Conservation (phyloP, 2,888 invertebrate genomes). For the Monochamus alternatus region DNA sequence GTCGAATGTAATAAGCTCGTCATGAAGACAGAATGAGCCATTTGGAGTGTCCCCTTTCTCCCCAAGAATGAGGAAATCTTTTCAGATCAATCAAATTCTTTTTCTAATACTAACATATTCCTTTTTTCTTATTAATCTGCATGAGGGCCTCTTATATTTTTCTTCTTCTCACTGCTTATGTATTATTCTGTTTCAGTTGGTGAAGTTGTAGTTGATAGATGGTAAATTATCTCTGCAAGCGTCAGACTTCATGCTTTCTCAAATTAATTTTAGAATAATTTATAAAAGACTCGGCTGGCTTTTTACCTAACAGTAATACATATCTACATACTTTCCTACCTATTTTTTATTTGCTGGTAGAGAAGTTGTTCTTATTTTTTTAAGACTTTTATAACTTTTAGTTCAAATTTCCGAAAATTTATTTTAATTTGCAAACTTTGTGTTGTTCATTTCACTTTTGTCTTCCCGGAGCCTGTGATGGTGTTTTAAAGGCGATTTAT, state of each 20-base stretch:
- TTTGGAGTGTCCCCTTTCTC: constrained; percentile 53
- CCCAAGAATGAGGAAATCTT: constrained; percentile 41
- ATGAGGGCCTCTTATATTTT: background rate
- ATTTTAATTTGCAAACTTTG: constrained; percentile 43
- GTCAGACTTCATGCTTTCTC: constrained; percentile 59
- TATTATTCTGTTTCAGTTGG: constrained; percentile 76
- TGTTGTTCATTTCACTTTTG: constrained; percentile 49
- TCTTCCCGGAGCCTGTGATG: constrained; percentile 67
- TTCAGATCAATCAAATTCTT: constrained; percentile 19
- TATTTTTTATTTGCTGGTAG: constrained; percentile 51
- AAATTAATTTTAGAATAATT: constrained; percentile 53
- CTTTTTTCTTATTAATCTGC: constrained; percentile 26
- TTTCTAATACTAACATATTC: constrained; percentile 34
- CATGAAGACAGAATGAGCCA: constrained; percentile 54
- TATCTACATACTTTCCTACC: constrained; percentile 38
- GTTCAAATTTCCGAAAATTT: constrained; percentile 45
- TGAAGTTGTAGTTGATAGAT: constrained; percentile 82
- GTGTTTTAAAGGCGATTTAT: constrained; percentile 60
- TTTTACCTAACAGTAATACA: constrained; percentile 52
- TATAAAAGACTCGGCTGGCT: constrained; percentile 62
- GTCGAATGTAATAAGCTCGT: constrained; percentile 60
- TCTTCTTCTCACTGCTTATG: constrained; percentile 35
- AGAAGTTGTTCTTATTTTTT: constrained; percentile 54
- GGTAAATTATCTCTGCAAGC: constrained; percentile 71
- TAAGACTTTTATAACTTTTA: constrained; percentile 47